These are phyloP conservation scores for Chaitophorus viminalis DNA, from an alignment of 2,888 invertebrate species.

Conservation along the genomic window DNA sequence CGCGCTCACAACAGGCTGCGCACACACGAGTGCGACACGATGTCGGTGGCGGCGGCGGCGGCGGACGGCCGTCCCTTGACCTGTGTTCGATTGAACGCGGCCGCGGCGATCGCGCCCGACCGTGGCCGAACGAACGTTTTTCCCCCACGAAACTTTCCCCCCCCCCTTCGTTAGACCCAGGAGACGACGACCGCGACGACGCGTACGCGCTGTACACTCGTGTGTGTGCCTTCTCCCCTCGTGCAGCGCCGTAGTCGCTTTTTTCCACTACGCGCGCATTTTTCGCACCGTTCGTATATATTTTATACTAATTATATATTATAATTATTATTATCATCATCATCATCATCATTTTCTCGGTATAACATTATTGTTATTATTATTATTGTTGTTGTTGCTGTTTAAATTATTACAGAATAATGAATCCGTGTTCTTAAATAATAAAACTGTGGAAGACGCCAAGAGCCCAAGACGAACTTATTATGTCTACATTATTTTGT, in stretches of 20 bases:
- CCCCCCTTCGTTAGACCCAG: too few relatives aligned
- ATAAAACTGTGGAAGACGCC: too few relatives aligned
- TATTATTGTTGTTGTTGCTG: not conserved
- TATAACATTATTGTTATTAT: not conserved
- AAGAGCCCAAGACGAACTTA: too few relatives aligned
- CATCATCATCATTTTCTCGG: not conserved
- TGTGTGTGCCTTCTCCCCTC: not conserved
- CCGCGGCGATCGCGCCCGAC: conserved; percentile 39
- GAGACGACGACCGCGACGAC: not conserved
- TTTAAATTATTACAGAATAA: too few relatives aligned
- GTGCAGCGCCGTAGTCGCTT: too few relatives aligned
- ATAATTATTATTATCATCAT: too few relatives aligned
- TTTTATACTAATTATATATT: too few relatives aligned
- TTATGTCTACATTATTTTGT: too few relatives aligned
- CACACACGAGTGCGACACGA: conserved; percentile 15
- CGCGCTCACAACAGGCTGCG: conserved; percentile 61
- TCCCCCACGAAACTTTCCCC: not conserved
- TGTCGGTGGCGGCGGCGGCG: conserved; percentile 9
- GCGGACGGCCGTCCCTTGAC: conserved; percentile 33
- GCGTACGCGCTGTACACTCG: too few relatives aligned
- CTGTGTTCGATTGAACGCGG: conserved; percentile 57
- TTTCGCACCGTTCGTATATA: not conserved
- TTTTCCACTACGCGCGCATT: not conserved
- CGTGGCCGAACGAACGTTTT: conserved; percentile 1
- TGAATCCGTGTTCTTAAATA: too few relatives aligned